phyloP scores from a whole-genome alignment of 2,797 vertebrate genomes.

The Bucorvus abyssinicus region DNA sequence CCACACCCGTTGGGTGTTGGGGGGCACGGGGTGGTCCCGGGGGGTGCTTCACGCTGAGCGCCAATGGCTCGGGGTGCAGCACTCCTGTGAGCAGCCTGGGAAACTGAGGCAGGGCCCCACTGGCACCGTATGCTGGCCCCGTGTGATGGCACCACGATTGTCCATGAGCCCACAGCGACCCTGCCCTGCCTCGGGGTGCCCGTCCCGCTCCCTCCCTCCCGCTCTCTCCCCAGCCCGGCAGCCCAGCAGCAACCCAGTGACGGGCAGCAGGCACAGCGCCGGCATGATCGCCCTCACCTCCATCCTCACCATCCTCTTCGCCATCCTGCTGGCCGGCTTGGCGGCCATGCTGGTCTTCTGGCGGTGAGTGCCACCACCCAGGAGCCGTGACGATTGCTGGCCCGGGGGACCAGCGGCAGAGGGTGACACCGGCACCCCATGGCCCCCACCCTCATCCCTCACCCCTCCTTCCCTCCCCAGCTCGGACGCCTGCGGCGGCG shows the following conservation, averaged over 20 bases:
- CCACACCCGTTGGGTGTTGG: fast-evolving
- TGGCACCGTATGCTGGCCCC: fast-evolving
- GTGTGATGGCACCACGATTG: fast-evolving
- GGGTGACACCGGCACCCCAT: fast-evolving
- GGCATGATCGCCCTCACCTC: constrained; percentile 45
- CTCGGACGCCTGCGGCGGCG: not conserved
- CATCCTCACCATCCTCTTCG: constrained; percentile 58
- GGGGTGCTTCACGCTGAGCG: not conserved
- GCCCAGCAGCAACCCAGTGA: fast-evolving
- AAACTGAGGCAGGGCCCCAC: not conserved
- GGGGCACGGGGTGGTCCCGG: fast-evolving
- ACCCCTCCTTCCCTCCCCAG: constrained; percentile 5
- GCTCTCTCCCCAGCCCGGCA: not conserved
- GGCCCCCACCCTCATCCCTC: not conserved
- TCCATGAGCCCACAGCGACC: too few relatives aligned
- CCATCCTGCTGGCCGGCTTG: constrained; percentile 30
- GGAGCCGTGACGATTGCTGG: not conserved
- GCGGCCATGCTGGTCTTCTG: not conserved
- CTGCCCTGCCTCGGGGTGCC: fast-evolving
- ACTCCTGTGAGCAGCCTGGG: not conserved
- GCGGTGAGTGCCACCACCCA: constrained; percentile 13
- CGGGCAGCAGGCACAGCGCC: not conserved
- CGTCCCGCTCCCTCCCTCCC: not conserved
- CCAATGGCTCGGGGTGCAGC: fast-evolving
- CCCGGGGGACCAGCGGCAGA: not conserved